Conservation (phyloP, 2,888 invertebrate species). For the Periphyllus acericola region DNA sequence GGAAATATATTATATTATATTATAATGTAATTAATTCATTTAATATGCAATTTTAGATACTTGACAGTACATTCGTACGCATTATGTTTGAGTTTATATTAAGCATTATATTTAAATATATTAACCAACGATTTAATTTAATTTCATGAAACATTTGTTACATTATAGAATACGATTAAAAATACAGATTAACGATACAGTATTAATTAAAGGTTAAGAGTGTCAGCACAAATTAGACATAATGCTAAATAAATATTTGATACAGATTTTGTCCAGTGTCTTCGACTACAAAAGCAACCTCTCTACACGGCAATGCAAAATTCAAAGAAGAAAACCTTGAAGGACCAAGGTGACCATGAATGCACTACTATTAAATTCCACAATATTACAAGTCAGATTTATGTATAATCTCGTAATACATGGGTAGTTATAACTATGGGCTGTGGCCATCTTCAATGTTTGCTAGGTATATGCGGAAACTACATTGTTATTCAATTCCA, state of each 20-base stretch:
- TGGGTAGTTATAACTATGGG: neutral
- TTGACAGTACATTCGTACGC: too few relatives aligned
- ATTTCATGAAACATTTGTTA: neutral
- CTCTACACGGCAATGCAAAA: slow-evolving; percentile 30
- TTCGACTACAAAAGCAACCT: slow-evolving; percentile 26
- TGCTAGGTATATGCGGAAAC: slow-evolving; percentile 6
- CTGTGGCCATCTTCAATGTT: neutral
- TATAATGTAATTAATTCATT: too few relatives aligned
- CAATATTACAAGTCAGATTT: slow-evolving; percentile 2
- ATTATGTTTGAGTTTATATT: neutral
- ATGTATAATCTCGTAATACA: slow-evolving; percentile 13
- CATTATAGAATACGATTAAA: neutral
- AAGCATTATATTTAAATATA: neutral
- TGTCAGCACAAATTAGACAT: neutral
- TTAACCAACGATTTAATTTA: neutral
- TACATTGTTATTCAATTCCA: neutral
- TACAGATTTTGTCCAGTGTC: neutral
- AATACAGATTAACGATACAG: neutral
- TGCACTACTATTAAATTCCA: slow-evolving; percentile 40
- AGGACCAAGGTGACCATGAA: slow-evolving; percentile 49
- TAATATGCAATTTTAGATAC: too few relatives aligned
- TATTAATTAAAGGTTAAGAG: neutral
- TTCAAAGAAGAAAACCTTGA: slow-evolving; percentile 54
- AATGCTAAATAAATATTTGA: slow-evolving; percentile 1
- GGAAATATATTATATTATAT: neutral